Evolutionary conservation across 2,888 invertebrate genomes (phyloP).

Genomic region (Lacanobia wlatinum): DNA sequence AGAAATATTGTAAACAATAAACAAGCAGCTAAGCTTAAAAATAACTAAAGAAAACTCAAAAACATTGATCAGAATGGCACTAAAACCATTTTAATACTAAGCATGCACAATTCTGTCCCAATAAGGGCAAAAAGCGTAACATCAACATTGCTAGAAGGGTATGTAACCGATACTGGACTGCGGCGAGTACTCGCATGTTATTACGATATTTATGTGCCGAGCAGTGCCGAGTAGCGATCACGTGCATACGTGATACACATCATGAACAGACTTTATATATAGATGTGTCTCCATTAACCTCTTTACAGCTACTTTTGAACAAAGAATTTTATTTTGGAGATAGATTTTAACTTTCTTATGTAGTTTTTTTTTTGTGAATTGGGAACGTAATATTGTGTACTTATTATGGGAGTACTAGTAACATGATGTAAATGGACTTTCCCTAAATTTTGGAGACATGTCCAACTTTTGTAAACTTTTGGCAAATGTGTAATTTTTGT

Average conservation of each 20-base stretch:
- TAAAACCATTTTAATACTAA: slow-evolving; percentile 11
- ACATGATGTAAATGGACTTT: not conserved
- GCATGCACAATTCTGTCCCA: slow-evolving; percentile 25
- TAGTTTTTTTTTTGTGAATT: not conserved
- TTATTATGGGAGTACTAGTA: not conserved
- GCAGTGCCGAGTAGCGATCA: slow-evolving; percentile 50
- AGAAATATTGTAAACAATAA: not conserved
- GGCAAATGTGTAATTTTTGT: not conserved
- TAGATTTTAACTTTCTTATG: slow-evolving; percentile 32
- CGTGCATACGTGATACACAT: slow-evolving; percentile 67
- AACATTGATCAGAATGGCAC: slow-evolving; percentile 2
- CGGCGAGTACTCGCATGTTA: slow-evolving; percentile 54
- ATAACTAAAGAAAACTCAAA: not conserved
- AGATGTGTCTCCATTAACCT: slow-evolving; percentile 58
- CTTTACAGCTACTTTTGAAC: slow-evolving; percentile 52
- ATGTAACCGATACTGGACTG: slow-evolving; percentile 57
- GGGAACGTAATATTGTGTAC: not conserved
- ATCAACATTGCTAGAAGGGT: slow-evolving; percentile 49
- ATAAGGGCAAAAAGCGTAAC: slow-evolving; percentile 51
- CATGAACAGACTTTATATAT: slow-evolving; percentile 61
- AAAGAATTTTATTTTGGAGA: slow-evolving; percentile 39
- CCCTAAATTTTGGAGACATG: not conserved
- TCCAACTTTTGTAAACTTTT: not conserved
- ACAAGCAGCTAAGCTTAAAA: not conserved
- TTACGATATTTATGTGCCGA: slow-evolving; percentile 63